Percentiles rank a stretch among this genome's conserved stretches.
These are phyloP conservation scores for Acronicta aceris DNA, from an alignment of 2,888 invertebrate genomes.

Conservation along the genomic window DNA sequence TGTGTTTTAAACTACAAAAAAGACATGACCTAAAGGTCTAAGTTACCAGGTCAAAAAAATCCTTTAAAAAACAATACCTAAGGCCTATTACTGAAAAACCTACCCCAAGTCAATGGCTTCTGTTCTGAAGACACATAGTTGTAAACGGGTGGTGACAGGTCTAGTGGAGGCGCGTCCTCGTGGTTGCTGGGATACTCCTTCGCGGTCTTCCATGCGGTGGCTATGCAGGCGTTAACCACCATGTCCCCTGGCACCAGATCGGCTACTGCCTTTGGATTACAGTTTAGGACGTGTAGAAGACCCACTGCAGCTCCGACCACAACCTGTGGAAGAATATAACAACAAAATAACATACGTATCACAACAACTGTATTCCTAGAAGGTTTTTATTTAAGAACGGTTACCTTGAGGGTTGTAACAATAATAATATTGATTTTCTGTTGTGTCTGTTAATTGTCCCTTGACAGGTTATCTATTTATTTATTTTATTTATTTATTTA, in stretches of 20 bases:
- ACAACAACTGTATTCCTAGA: too few relatives aligned
- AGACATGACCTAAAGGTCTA: too few relatives aligned
- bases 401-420: too few relatives aligned
- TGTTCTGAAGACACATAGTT: conserved; percentile 95
- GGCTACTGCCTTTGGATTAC: conserved; percentile 90
- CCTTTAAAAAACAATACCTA: too few relatives aligned
- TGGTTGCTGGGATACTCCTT: conserved; percentile 77
- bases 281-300: conserved; percentile 92
- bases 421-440: too few relatives aligned
- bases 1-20: too few relatives aligned
- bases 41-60: too few relatives aligned
- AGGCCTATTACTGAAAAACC: conserved; percentile 58
- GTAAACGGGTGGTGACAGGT: conserved; percentile 90
- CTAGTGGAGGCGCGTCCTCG: conserved; percentile 75
- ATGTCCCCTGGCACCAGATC: conserved; percentile 95
- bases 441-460: too few relatives aligned
- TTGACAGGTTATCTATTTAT: too few relatives aligned
- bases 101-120: conserved; percentile 93
- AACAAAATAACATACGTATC: too few relatives aligned
- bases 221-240: conserved; percentile 92
- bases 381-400: too few relatives aligned
- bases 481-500: too few relatives aligned
- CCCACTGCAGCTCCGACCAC: conserved; percentile 91
- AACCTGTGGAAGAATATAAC: conserved; percentile 79
- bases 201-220: conserved; percentile 90